Conservation (phyloP, 1,140 invertebrate species). For the Mizuhopecten yessoensis region DNA sequence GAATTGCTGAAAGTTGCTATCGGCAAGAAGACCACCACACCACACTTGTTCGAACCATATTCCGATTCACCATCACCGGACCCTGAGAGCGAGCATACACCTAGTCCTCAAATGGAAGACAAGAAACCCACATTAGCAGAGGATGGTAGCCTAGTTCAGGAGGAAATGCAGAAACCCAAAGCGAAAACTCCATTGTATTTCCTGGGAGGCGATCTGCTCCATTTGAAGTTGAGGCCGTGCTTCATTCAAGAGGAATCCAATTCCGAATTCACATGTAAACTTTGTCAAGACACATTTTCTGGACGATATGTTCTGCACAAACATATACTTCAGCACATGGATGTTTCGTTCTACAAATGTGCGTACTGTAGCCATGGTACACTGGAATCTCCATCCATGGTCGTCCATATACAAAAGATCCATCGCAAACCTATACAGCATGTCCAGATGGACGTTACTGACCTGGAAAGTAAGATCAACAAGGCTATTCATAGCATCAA, state of each 20-base stretch:
- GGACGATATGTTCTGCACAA: conserved; percentile 57
- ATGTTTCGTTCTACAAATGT: conserved; percentile 62
- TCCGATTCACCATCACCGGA: background rate
- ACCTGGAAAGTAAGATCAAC: conserved; percentile 59
- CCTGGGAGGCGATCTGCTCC: conserved; percentile 59
- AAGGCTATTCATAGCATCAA: conserved; percentile 63
- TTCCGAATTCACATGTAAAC: conserved; percentile 51
- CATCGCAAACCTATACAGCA: conserved; percentile 61
- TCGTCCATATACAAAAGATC: conserved; percentile 58
- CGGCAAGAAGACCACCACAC: background rate
- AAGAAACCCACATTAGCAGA: background rate
- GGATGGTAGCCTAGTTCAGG: background rate
- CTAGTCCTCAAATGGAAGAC: background rate
- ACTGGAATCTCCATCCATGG: conserved; percentile 50
- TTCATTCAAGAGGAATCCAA: conserved; percentile 51
- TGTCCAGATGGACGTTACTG: conserved; percentile 43
- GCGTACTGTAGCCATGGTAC: conserved; percentile 60
- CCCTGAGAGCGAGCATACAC: background rate
- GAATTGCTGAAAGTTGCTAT: background rate
- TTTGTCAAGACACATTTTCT: conserved; percentile 55
- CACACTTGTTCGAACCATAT: background rate
- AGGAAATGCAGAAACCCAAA: background rate
- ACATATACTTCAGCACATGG: conserved; percentile 60
- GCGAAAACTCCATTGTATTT: conserved; percentile 45
- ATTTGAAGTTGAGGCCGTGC: conserved; percentile 59